A percentile compares a stretch with the other conserved stretches of the same genome.
Conservation (phyloP, 2,113 vertebrate genomes). For the Sebastes schlegelii region DNA sequence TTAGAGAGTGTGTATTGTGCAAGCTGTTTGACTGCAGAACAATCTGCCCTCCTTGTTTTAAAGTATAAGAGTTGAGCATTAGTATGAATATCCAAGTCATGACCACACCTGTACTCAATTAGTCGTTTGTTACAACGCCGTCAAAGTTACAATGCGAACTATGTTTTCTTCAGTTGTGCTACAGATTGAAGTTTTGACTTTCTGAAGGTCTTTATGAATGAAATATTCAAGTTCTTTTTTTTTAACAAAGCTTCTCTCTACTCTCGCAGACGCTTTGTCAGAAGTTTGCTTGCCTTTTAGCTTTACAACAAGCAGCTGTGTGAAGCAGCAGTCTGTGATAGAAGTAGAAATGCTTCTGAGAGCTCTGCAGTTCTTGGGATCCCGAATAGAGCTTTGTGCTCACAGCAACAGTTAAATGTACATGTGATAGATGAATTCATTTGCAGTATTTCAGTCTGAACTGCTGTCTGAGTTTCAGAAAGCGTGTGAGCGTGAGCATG, state of each 20-base stretch:
- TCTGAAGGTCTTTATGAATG: not conserved
- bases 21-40: constrained; percentile 19
- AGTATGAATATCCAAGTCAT: not conserved
- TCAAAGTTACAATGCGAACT: not conserved
- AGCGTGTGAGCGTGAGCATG: not conserved
- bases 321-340: constrained; percentile 23
- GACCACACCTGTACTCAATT: not conserved
- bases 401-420: constrained; percentile 52
- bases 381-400: constrained; percentile 37
- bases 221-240: not conserved
- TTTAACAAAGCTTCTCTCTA: not conserved
- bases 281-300: constrained; percentile 9
- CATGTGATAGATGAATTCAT: constrained; percentile 62
- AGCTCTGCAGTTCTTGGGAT: constrained; percentile 35
- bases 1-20: not conserved
- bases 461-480: constrained; percentile 11
- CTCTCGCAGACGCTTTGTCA: constrained; percentile 12
- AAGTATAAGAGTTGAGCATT: not conserved
- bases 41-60: not conserved
- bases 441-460: constrained; percentile 50
- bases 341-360: constrained; percentile 11
- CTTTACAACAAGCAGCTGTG: not conserved
- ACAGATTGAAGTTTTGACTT: not conserved
- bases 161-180: not conserved
- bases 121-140: not conserved